Evolutionary conservation across 2,797 vertebrate species (phyloP), one percentile per base, ranked within the genome.

Genomic region (Margarornis squamiger): DNA sequence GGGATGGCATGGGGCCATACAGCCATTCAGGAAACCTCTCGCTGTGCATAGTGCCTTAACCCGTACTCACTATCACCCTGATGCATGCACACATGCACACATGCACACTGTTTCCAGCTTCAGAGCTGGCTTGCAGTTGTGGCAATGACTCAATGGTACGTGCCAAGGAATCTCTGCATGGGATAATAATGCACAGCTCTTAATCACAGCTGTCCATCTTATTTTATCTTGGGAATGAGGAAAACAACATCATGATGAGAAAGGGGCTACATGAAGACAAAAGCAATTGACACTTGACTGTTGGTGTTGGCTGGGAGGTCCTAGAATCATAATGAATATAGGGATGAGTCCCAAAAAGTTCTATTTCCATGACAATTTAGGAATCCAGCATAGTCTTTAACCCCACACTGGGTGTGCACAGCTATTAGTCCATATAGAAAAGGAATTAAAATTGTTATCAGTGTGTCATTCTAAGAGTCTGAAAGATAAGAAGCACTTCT

Each of bases 391-490:
- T 22, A 48, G 3, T 43, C 36, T 75, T 39, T 68, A 68, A 34
- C 6, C 2, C 4, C 1, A 0, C 17, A 19, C 7, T 6, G 5
- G 8, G 4, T 24, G 3, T 29, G 18, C 23, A 62, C 7, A 62
- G 10, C n/a, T 71, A 62, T 51, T 61, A 68, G 13, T 73, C 12
- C 34, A 34, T 1, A 1, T 24, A 34, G 23, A 74, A 55, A 88
- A 71, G 16, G 9, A 55, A n/a, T 36, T 29, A 36, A 61, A 81
- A 72, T 55, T n/a, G 26, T 52, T 36, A 21, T 62, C 2, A 5
- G 12, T 68, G 14, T 85, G 29, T 74, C 48, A 23, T 59, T 77
- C 43, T 66, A 57, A 39, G 39, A 51, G 16, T 75, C 32, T 59
- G 45, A 51, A 87, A 71, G 15, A 10, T 7, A 72, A 70, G 19